Evolutionary conservation across 2,888 invertebrate genomes (phyloP).

Genomic region (Ornithoptera priamus): DNA sequence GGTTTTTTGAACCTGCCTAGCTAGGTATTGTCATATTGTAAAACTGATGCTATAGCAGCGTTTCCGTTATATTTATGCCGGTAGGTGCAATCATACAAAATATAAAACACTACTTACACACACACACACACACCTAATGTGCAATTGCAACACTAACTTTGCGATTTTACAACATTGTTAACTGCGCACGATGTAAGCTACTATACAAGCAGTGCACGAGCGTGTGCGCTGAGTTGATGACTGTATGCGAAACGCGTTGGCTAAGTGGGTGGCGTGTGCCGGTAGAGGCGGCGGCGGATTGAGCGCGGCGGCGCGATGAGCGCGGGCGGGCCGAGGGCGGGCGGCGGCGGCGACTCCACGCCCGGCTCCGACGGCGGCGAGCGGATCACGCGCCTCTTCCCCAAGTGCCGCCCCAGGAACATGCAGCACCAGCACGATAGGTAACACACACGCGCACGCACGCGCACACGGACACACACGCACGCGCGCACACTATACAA

Average conservation of each 20-base stretch:
- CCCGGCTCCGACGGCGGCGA: constrained; percentile 82
- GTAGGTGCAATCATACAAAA: no score
- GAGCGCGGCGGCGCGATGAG: constrained; percentile 71
- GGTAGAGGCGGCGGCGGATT: constrained; percentile 66
- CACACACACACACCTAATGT: no score
- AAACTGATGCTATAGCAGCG: no score
- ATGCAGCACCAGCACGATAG: constrained; percentile 76
- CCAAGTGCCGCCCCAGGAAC: constrained; percentile 89
- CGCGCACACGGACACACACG: background rate
- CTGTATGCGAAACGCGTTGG: constrained; percentile 29
- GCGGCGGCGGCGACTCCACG: constrained; percentile 76
- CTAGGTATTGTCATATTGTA: no score
- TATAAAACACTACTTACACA: no score
- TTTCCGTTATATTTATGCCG: no score
- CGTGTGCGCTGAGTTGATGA: background rate
- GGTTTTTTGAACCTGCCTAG: no score
- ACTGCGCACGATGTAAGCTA: no score
- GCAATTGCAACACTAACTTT: no score
- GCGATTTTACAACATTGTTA: no score
- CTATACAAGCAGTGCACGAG: no score
- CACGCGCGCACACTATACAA: background rate
- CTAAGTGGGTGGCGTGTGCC: constrained; percentile 58
- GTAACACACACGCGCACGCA: constrained; percentile 37
- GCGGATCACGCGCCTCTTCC: constrained; percentile 91
- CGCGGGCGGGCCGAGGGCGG: constrained; percentile 71